Evolutionary conservation across 2,888 invertebrate species (phyloP).

Genomic region (Anarsia innoxiella): DNA sequence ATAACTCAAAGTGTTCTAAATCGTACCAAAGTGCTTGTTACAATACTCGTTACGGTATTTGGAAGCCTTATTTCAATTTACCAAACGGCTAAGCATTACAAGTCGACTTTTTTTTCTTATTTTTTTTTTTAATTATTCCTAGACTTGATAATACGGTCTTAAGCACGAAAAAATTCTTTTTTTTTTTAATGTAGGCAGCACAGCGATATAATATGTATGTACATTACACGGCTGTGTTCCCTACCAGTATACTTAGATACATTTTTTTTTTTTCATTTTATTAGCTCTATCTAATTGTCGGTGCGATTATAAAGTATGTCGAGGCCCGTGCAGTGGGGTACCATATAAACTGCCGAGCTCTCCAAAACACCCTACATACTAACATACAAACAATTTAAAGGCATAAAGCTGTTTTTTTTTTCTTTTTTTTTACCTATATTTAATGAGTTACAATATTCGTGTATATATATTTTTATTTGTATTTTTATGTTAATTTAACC

Average conservation of each 20-base stretch:
- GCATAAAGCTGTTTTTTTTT: slow-evolving; percentile 69
- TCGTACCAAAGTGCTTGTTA: slow-evolving; percentile 32
- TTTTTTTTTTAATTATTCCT: slow-evolving; percentile 38
- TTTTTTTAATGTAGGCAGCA: slow-evolving; percentile 37
- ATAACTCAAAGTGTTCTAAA: slow-evolving; percentile 18
- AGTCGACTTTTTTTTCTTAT: slow-evolving; percentile 33
- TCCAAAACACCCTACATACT: slow-evolving; percentile 54
- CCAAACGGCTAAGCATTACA: slow-evolving; percentile 51
- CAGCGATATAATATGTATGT: slow-evolving; percentile 22
- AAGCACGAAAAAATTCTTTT: slow-evolving; percentile 42
- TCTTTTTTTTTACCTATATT: slow-evolving; percentile 57
- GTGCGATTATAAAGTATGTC: slow-evolving; percentile 56
- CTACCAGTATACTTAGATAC: slow-evolving; percentile 40
- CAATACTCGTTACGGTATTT: slow-evolving; percentile 32
- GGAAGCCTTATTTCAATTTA: slow-evolving; percentile 53
- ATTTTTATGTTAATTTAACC: slow-evolving; percentile 63
- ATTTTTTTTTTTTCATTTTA: slow-evolving; percentile 46
- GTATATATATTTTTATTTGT: slow-evolving; percentile 76
- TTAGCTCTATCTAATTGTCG: slow-evolving; percentile 62
- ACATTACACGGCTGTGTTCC: slow-evolving; percentile 31
- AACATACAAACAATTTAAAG: slow-evolving; percentile 71
- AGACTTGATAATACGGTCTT: slow-evolving; percentile 55
- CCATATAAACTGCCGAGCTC: slow-evolving; percentile 50
- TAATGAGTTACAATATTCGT: slow-evolving; percentile 68
- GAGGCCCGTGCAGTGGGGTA: slow-evolving; percentile 49